phyloP scores from a whole-genome alignment of 2,797 vertebrate species.

The Acridotheres tristis region DNA sequence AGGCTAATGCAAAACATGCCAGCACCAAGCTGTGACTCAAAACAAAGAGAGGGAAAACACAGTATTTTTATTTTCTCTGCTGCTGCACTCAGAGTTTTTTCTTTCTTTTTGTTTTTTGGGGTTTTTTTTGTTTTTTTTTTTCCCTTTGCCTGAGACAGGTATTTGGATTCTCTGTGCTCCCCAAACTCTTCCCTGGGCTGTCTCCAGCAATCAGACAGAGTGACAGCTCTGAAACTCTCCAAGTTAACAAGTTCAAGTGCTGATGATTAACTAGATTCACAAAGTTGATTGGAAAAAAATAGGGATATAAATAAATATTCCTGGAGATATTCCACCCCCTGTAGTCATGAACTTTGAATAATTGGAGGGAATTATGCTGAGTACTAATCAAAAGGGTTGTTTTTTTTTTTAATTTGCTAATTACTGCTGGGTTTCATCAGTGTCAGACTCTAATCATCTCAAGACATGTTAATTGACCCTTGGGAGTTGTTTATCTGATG shows the following conservation, averaged over 20 bases:
- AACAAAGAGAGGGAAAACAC: slow-evolving; percentile 53
- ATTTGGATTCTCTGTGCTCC: slow-evolving; percentile 21
- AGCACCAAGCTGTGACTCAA: slow-evolving; percentile 60
- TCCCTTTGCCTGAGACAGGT: neutral
- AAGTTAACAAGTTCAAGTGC: slow-evolving; percentile 73
- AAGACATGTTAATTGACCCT: slow-evolving; percentile 86
- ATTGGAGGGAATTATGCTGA: slow-evolving; percentile 86
- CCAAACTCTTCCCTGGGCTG: slow-evolving; percentile 24
- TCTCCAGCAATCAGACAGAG: slow-evolving; percentile 65
- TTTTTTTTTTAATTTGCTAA: slow-evolving; percentile 81
- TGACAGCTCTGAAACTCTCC: slow-evolving; percentile 66
- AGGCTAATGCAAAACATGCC: slow-evolving; percentile 61
- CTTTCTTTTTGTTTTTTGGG: neutral
- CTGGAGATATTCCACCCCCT: slow-evolving; percentile 82
- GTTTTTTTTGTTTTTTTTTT: neutral
- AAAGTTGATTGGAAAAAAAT: slow-evolving; percentile 79
- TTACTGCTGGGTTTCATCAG: slow-evolving; percentile 85
- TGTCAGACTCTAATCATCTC: slow-evolving; percentile 84
- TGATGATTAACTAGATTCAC: slow-evolving; percentile 77
- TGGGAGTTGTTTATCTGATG: slow-evolving; percentile 75
- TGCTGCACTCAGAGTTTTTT: neutral
- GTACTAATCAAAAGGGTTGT: slow-evolving; percentile 81
- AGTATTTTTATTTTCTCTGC: slow-evolving; percentile 50
- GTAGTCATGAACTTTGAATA: slow-evolving; percentile 87
- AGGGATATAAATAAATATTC: slow-evolving; percentile 84